phyloP scores from a whole-genome alignment of 2,113 vertebrate genomes.

The Ramphastos sulfuratus region DNA sequence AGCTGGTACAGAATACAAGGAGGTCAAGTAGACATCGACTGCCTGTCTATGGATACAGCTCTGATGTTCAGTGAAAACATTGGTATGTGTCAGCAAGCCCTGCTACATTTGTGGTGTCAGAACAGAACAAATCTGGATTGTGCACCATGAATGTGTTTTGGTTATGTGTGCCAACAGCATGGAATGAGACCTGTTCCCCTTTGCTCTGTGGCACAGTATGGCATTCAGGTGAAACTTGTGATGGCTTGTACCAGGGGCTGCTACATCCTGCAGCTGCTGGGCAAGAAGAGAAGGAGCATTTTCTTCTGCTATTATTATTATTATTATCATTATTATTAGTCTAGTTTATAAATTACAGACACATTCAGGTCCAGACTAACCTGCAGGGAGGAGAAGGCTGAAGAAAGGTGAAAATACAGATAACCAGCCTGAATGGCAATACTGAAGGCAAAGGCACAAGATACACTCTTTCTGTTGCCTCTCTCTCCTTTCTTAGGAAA shows the following conservation, averaged over 20 bases:
- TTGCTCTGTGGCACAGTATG: background rate
- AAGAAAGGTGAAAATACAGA: background rate
- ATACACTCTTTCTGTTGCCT: background rate
- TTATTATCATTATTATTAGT: no score
- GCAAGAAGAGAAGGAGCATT: background rate
- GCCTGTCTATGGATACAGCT: slow-evolving; percentile 92
- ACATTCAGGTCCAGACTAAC: background rate
- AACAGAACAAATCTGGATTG: background rate
- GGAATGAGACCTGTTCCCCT: background rate
- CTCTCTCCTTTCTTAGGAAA: slow-evolving; percentile 79
- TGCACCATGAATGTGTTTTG: background rate
- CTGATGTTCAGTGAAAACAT: slow-evolving; percentile 90
- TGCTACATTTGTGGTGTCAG: background rate
- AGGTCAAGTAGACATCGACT: slow-evolving; percentile 93
- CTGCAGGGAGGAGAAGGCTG: background rate
- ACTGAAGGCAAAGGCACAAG: background rate
- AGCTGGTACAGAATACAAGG: slow-evolving; percentile 97
- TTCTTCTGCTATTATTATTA: no score
- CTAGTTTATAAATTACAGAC: background rate
- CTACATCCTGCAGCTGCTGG: background rate
- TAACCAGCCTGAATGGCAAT: background rate
- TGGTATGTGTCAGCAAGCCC: slow-evolving; percentile 69
- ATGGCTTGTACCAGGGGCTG: background rate
- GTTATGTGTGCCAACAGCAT: background rate
- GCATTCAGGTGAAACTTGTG: background rate